Conservation (phyloP, 2,113 vertebrate species). For the Paradisaea rubra region DNA sequence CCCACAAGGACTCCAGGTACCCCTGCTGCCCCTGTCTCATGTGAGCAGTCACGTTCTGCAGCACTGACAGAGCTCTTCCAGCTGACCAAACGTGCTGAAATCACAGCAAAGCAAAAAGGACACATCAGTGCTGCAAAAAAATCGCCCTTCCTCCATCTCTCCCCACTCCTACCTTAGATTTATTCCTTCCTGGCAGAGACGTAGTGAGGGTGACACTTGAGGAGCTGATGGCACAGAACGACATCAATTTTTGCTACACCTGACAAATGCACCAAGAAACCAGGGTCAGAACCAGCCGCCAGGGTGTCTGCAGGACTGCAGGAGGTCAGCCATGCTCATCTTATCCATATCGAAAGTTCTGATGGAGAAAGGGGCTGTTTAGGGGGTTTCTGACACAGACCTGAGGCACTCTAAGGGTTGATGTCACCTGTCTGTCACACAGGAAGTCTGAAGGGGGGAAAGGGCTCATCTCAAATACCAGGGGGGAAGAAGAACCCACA, state of each 20-base stretch:
- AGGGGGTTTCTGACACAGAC: not conserved
- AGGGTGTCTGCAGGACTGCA: not conserved
- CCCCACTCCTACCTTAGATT: not conserved
- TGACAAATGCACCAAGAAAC: not conserved
- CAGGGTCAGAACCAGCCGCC: accelerated
- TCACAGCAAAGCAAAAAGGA: not conserved
- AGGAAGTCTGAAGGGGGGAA: not conserved
- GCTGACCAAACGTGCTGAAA: not conserved
- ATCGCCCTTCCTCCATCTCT: not conserved
- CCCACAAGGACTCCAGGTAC: not conserved
- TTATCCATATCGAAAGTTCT: accelerated
- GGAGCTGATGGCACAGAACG: not conserved
- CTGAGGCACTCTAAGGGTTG: not conserved
- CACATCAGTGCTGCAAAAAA: not conserved
- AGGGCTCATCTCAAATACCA: not conserved
- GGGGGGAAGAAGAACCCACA: not conserved
- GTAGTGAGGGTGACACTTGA: not conserved
- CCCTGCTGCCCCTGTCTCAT: not conserved
- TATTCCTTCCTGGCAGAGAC: not conserved
- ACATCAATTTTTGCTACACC: not conserved
- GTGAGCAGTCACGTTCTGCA: not conserved
- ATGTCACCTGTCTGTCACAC: not conserved
- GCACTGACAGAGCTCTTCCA: not conserved
- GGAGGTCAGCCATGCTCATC: not conserved
- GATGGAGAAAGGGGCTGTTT: not conserved